Base-by-base conservation (phyloP, 2,797 vertebrate species). In the Sphenodon punctatus region DNA sequence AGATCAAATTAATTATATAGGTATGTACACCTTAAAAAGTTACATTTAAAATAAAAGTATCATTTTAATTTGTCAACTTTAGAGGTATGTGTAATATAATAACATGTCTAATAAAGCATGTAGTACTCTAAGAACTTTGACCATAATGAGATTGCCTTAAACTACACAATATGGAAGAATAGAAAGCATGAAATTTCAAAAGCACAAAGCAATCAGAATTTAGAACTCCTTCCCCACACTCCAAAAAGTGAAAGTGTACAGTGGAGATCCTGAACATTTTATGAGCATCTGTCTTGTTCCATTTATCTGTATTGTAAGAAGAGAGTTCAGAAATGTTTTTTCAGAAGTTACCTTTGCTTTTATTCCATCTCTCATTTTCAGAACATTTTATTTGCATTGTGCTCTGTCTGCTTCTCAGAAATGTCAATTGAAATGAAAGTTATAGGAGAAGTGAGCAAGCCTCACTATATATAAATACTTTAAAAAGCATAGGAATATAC, bases 321-420 rank as follows among this genome's bases (percentile, higher is more conserved):
- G 46, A 84, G 71, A 38, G 55, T 72, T 55, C 41, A 65, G 30
- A 25, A 56, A 65, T 7, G 75, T 76, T 32, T 64, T 84, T 81
- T 84, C 34, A 11, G 58, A 23, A 80, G 25, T 3, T 53, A 38
- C n/a, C 30, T 25, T 77, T 58, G 19, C 65, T 84, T 80, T 87
- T 82, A 46, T 69, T 84, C 65, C 63, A 77, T 85, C 64, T 46
- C 7, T 58, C 45, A 72, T 75, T 72, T 86, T 17, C 0, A 3
- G 49, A 60, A 30, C 36, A 81, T 65, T 80, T 71, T 41, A 75
- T 59, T 56, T 30, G n/a, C 27, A 64, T 49, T 78, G 46, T 82
- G 36, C 61, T 78, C 56, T 66, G 43, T 39, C 42, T 48, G n/a
- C n/a, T n/a, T n/a, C 25, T 84, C 76, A 49, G 69, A 80, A 78